These are phyloP conservation scores for Oreochromis niloticus DNA, from an alignment of 2,113 vertebrate genomes.

Conservation along the genomic window DNA sequence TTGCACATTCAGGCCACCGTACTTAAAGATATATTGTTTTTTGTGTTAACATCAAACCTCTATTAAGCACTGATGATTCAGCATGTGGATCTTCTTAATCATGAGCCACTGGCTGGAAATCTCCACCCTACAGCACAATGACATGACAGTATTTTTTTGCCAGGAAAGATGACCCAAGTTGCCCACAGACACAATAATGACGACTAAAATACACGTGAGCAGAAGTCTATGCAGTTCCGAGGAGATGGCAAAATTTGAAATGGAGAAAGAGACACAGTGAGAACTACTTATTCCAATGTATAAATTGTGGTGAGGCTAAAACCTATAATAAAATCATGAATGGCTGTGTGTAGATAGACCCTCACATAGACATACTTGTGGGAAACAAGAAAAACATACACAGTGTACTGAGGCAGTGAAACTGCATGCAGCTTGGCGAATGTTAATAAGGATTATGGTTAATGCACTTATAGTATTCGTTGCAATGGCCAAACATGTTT, in stretches of 20 bases:
- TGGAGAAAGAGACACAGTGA: conserved; percentile 61
- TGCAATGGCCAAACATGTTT: conserved; percentile 35
- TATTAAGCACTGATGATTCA: neutral
- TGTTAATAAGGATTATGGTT: conserved; percentile 90
- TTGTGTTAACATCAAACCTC: neutral
- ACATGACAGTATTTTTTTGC: neutral
- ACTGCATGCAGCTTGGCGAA: conserved; percentile 86
- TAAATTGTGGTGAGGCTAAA: conserved; percentile 70
- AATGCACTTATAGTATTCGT: conserved; percentile 55
- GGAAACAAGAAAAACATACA: conserved; percentile 87
- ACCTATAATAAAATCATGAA: conserved; percentile 83
- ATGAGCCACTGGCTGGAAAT: neutral
- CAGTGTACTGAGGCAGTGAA: conserved; percentile 77
- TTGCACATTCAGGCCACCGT: neutral
- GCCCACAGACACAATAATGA: conserved; percentile 19
- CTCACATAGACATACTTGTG: conserved; percentile 79
- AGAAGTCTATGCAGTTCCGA: neutral
- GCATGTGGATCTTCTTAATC: neutral
- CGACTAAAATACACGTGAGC: neutral
- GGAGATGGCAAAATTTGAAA: conserved; percentile 62
- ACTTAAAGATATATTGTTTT: neutral
- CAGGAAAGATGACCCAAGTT: conserved; percentile 7
- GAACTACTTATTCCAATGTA: conserved; percentile 30
- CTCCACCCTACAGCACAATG: neutral
- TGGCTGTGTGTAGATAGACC: conserved; percentile 76